Conservation (phyloP, 1,140 invertebrate genomes). For the Drosophila erecta region DNA sequence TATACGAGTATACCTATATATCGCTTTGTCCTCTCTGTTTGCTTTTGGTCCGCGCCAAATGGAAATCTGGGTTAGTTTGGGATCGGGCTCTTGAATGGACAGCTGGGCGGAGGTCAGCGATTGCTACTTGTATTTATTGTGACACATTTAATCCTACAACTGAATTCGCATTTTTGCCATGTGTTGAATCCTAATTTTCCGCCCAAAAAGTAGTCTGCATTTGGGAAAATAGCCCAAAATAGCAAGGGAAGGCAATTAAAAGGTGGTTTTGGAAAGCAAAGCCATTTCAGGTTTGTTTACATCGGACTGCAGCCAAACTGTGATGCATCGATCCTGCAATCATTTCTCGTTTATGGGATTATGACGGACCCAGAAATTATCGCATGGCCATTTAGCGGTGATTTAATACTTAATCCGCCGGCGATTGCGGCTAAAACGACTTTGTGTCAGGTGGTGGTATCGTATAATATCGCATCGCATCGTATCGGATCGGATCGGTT, state of each 20-base stretch:
- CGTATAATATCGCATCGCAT: conserved; percentile 1
- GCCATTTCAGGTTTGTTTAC: conserved; percentile 3
- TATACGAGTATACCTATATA: conserved; percentile 7
- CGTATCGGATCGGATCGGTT: conserved; percentile 5
- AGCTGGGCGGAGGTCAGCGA: conserved; percentile 24
- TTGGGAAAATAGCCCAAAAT: no score
- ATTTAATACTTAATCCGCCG: conserved; percentile 17
- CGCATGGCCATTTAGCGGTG: conserved; percentile 10
- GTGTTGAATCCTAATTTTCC: background rate
- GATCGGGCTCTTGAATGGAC: conserved; percentile 15
- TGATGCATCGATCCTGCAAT: background rate
- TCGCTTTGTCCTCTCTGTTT: conserved; percentile 4
- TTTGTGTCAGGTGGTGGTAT: conserved; percentile 4
- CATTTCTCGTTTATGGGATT: conserved; percentile 14
- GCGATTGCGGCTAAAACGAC: conserved; percentile 8
- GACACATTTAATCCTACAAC: conserved; percentile 9
- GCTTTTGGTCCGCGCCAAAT: background rate
- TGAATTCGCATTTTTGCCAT: background rate
- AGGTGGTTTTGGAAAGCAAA: background rate
- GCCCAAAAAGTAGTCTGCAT: no score
- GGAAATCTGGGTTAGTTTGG: conserved; percentile 47
- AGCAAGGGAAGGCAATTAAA: no score
- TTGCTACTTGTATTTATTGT: no score
- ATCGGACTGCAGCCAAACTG: background rate
- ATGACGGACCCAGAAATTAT: conserved; percentile 16